Conservation (phyloP, 1,140 invertebrate genomes). For the Caenorhabditis elegans region WBcel235 BX284602.5:8068001-8068500, state of each 20-base stretch:
- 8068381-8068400: neutral
- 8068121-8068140: neutral
- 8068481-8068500: conserved; percentile 18
- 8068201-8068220: neutral
- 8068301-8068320: neutral
- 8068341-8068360: neutral
- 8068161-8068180: neutral
- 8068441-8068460: conserved; percentile 47
- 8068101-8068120: neutral
- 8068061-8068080: no score
- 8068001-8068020: no score
- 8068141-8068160: neutral
- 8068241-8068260: conserved; percentile 17
- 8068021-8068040: no score
- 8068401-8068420: neutral
- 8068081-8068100: no score
- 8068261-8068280: conserved; percentile 24
- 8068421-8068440: neutral
- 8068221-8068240: neutral
- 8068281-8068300: neutral
- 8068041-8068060: no score
- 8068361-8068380: neutral
- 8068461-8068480: conserved; percentile 36
- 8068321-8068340: no score
- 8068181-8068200: neutral